Evolutionary conservation across 2,797 vertebrate genomes (phyloP), one percentile per base, ranked within the genome.

Genomic region (Hapalemur alaotrensis): DNA sequence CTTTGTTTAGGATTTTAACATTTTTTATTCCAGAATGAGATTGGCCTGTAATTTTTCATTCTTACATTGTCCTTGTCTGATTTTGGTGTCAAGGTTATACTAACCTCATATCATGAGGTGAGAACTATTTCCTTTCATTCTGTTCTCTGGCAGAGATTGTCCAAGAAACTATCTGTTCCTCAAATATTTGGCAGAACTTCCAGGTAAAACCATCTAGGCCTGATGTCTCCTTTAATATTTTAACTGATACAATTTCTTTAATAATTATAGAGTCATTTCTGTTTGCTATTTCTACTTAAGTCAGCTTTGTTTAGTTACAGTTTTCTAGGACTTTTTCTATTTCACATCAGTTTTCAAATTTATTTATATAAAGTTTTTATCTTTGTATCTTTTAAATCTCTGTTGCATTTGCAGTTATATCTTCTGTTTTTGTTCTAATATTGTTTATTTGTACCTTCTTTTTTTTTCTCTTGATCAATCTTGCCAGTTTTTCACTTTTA

Each of bases 131-230:
- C 38, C 57, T 93, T 89, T 95, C 92, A 65, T 91, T 94, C 57
- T 67, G 4, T 96, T 86, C 94, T 96, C 76, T 89, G 69, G 79
- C 65, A 96, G 35, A 86, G 57, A 59, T 86, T 81, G 84, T 93
- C 50, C 75, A 63, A 78, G 83, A 87, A 97, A 87, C 93, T 96
- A 88, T 93, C 59, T 91, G 75, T 89, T 94, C 85, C 82, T 97
- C 89, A 97, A 96, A 95, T 91, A 97, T 95, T 96, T 96, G 83
- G 92, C 83, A 92, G 80, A 89, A 93, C 35, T 83, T 95, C 46
- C 76, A 81, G 54, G 57, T 96, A 92, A 93, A 96, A 92, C 15
- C 18, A 57, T 92, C n/a, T 76, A 59, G 69, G 30, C 12, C 81
- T 79, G 75, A 20, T 54, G 20, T 79, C 54, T 80, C 89, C 46